These are phyloP conservation scores for Willowsia nigromaculata DNA, from an alignment of 2,888 invertebrate species.

Conservation along the genomic window DNA sequence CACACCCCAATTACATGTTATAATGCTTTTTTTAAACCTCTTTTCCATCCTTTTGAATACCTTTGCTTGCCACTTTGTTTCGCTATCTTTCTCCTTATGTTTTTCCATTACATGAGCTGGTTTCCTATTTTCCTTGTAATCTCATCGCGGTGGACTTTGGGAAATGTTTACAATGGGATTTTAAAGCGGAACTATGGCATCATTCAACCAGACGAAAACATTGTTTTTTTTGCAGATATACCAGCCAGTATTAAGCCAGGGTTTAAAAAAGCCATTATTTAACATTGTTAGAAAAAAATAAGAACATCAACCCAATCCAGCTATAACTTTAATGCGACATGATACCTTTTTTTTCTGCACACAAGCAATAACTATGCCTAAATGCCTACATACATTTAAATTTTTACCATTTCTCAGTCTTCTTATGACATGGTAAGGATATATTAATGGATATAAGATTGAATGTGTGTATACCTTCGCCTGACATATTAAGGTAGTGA, in stretches of 20 bases:
- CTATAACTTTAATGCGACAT: no score
- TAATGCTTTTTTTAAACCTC: not conserved
- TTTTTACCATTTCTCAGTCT: not conserved
- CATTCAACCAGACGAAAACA: no score
- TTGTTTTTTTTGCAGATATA: no score
- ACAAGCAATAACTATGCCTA: no score
- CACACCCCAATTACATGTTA: not conserved
- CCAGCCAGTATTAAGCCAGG: no score
- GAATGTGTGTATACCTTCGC: not conserved
- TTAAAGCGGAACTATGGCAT: not conserved
- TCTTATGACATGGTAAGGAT: not conserved
- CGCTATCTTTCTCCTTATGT: not conserved
- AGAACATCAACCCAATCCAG: no score
- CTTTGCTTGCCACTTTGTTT: not conserved
- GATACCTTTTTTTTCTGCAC: no score
- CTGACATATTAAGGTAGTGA: slow-evolving; percentile 22
- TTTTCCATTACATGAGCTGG: not conserved
- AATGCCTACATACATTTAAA: no score
- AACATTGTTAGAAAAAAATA: no score
- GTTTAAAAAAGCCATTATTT: no score
- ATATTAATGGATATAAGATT: not conserved
- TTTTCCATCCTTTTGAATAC: not conserved
- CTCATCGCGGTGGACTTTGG: not conserved
- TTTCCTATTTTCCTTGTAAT: not conserved
- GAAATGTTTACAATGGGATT: not conserved